These are phyloP conservation scores for Gulo gulo DNA, from an alignment of 2,113 vertebrate species.

Conservation along the genomic window DNA sequence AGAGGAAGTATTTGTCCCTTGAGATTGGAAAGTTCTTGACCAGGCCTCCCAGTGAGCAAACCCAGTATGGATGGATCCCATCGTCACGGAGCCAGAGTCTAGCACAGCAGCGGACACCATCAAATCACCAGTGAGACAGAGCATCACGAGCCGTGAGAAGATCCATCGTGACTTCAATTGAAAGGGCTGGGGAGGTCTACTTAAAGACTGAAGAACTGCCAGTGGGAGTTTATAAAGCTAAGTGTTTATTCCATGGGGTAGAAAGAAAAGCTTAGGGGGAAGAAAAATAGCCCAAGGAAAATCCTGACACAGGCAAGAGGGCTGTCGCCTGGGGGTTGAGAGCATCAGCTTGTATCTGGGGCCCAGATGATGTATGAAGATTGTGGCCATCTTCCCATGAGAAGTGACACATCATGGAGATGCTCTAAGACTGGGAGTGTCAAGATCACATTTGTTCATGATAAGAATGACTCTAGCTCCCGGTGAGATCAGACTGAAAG, in stretches of 20 bases:
- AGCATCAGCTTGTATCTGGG: rapidly evolving
- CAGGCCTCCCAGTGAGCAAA: background rate
- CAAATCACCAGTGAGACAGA: background rate
- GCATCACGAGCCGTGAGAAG: background rate
- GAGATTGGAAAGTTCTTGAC: background rate
- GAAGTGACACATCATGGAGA: rapidly evolving
- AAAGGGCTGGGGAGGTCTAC: background rate
- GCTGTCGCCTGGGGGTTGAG: rapidly evolving
- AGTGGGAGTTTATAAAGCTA: background rate
- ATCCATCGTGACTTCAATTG: too few relatives aligned
- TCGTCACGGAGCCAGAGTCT: background rate
- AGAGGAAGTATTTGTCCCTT: background rate
- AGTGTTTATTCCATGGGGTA: background rate
- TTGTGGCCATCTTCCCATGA: background rate
- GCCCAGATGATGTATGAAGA: rapidly evolving
- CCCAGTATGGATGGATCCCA: rapidly evolving
- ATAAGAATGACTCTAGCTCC: background rate
- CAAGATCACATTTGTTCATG: background rate
- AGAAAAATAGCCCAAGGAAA: background rate
- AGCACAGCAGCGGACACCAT: rapidly evolving
- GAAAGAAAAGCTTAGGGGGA: background rate
- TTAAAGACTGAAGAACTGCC: background rate
- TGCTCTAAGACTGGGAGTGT: background rate
- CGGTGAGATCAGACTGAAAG: background rate
- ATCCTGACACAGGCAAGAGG: background rate